A percentile compares a stretch with the other conserved stretches of the same genome.
phyloP scores from a whole-genome alignment of 2,888 invertebrate species.

The Cryptops parisi region DNA sequence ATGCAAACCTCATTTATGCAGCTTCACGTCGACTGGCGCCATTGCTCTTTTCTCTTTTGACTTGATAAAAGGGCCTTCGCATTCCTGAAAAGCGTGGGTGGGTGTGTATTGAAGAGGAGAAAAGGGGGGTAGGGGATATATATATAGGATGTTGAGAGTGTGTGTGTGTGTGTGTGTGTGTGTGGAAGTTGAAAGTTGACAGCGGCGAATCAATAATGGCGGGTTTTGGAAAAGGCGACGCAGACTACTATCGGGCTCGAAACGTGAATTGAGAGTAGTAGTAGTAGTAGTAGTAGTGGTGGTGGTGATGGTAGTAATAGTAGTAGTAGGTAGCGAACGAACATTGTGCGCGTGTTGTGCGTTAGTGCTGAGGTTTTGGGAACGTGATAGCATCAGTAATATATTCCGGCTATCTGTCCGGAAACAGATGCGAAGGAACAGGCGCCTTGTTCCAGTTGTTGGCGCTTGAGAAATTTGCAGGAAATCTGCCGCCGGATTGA shows the following conservation, averaged over 20 bases:
- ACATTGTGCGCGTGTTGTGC: background rate
- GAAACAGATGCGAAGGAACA: conserved; percentile 10
- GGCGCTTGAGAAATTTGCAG: background rate
- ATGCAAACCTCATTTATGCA: too few species aligned
- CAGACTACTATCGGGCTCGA: too few species aligned
- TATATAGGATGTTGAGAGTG: too few species aligned
- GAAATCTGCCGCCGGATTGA: conserved; percentile 1
- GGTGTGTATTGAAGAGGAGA: background rate
- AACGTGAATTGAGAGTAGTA: too few species aligned
- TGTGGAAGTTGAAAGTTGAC: too few species aligned
- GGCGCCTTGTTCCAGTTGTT: conserved; percentile 1
- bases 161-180: background rate
- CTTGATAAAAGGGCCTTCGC: too few species aligned
- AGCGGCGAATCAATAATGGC: conserved; percentile 4
- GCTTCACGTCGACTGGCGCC: too few species aligned
- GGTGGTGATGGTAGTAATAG: too few species aligned
- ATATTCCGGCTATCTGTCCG: conserved; percentile 9
- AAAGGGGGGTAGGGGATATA: background rate
- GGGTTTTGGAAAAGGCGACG: background rate
- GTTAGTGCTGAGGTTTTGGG: background rate
- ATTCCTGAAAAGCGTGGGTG: background rate
- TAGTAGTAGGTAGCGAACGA: too few species aligned
- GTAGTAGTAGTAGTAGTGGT: too few species aligned
- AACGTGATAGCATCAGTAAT: conserved; percentile 9
- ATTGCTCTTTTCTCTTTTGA: too few species aligned